Base-by-base conservation (phyloP, 2,888 invertebrate species). In the Perithous albicinctus region DNA sequence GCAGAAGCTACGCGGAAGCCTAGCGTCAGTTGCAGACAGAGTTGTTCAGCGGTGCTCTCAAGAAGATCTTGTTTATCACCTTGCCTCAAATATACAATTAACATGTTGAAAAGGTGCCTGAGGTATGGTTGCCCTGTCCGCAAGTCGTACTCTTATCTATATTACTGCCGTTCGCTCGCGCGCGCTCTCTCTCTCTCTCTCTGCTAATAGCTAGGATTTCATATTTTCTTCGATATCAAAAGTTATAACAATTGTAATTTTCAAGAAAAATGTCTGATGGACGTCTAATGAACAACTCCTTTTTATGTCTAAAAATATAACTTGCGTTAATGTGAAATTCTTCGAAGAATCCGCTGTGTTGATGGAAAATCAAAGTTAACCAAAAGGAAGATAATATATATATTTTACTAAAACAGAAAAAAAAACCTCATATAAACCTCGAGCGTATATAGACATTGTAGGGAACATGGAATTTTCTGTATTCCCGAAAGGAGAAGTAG, bases 41-140 rank as follows among this genome's bases (percentile, higher is more conserved):
- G 77, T 20, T 66, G 67, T 66, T 73, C 77, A 51, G 38, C 32
- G 18, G 6, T 43, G 20, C 63, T 64, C 88, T 85, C 87, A 83
- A 85, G 67, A 78, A 78, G 32, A 83, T 78, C 87, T 88, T 89
- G 86, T 89, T 88, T 88, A 89, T 89, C 89, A 81, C 85, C 87
- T 88, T 87, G 59, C 79, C 87, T 86, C 85, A 85, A 88, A 89
- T 87, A 87, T 89, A 89, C 86, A 89, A 90, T 90, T 89, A 89
- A 88, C 89, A 86, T 86, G 87, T 86, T 87, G 88, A 86, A 86
- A 88, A 86, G 85, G 61, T 75, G 86, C 84, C 84, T 76, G 78
- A 81, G 85, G 67, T 74, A 15, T 7, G 18, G 32, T 59, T 32
- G 29, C 56, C 15, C 29, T 29, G 59, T 59, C 32, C 59, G 32